These are phyloP conservation scores for Tenthredo amoena DNA, from an alignment of 2,888 invertebrate genomes.

Conservation along the genomic window DNA sequence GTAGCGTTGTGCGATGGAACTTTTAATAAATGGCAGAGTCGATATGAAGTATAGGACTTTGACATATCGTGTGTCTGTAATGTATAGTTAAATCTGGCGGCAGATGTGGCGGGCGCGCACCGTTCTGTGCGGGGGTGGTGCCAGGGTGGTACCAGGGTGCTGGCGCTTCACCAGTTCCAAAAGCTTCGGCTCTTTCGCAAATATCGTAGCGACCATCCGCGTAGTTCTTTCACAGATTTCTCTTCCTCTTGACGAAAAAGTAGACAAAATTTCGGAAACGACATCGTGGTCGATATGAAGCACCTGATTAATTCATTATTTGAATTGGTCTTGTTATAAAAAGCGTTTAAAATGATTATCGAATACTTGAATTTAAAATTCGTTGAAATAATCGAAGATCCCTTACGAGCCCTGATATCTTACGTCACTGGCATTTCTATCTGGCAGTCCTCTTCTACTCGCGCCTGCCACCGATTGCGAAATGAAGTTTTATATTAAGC, in stretches of 20 bases:
- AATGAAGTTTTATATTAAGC: conserved; percentile 78
- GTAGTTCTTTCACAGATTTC: conserved; percentile 6
- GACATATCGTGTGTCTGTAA: conserved; percentile 79
- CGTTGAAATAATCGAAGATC: conserved; percentile 52
- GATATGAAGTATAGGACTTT: conserved; percentile 79
- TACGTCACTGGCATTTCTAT: conserved; percentile 54
- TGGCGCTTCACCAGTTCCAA: conserved; percentile 48
- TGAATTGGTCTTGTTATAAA: neutral
- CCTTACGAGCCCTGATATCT: conserved; percentile 25
- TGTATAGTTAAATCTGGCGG: conserved; percentile 78
- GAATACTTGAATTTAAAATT: neutral
- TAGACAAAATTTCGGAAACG: neutral
- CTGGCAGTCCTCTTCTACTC: conserved; percentile 54
- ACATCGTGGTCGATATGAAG: neutral
- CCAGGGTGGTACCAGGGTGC: conserved; percentile 40
- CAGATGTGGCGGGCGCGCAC: conserved; percentile 75
- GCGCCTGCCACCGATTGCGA: conserved; percentile 73
- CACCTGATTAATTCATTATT: neutral
- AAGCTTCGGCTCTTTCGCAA: conserved; percentile 35
- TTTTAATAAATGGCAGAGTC: conserved; percentile 78
- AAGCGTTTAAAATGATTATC: neutral
- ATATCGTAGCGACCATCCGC: neutral
- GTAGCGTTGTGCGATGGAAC: conserved; percentile 74
- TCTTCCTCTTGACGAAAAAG: neutral
- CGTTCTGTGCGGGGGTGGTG: conserved; percentile 49